phyloP scores from a whole-genome alignment of 2,113 vertebrate species.

The Tachuris rubrigastra region DNA sequence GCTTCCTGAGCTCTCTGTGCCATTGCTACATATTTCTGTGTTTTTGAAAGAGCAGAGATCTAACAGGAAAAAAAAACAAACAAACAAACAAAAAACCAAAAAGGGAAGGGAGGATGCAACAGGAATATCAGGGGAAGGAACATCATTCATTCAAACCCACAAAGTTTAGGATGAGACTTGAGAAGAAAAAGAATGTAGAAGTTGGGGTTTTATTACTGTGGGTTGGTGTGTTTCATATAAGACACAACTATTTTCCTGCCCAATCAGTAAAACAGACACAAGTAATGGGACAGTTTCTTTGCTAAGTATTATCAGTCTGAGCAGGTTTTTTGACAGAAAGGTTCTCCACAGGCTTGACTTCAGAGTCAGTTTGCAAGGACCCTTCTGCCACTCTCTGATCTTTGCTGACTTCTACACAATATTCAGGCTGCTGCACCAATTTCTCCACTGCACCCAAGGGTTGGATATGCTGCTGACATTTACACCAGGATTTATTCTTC shows the following conservation, averaged over 20 bases:
- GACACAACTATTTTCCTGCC: not conserved
- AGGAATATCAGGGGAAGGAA: not conserved
- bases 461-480: not conserved
- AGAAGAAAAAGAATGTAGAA: not conserved
- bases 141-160: not conserved
- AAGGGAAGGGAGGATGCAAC: rapidly evolving
- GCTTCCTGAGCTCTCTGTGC: not conserved
- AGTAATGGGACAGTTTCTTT: not conserved
- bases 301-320: not conserved
- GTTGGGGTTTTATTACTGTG: not conserved
- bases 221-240: not conserved
- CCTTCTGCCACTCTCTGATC: not conserved
- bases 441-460: not conserved
- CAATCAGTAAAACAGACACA: not conserved
- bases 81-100: not conserved
- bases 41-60: not conserved
- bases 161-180: not conserved
- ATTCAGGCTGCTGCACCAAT: not conserved
- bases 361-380: not conserved
- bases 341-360: not conserved
- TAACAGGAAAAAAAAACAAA: not conserved
- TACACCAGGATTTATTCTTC: not conserved
- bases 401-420: not conserved
- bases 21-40: not conserved
- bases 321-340: not conserved